A percentile compares a stretch with the other conserved stretches of the same genome.
phyloP scores from a whole-genome alignment of 2,797 vertebrate species.

The Pseudochirops corinnae region DNA sequence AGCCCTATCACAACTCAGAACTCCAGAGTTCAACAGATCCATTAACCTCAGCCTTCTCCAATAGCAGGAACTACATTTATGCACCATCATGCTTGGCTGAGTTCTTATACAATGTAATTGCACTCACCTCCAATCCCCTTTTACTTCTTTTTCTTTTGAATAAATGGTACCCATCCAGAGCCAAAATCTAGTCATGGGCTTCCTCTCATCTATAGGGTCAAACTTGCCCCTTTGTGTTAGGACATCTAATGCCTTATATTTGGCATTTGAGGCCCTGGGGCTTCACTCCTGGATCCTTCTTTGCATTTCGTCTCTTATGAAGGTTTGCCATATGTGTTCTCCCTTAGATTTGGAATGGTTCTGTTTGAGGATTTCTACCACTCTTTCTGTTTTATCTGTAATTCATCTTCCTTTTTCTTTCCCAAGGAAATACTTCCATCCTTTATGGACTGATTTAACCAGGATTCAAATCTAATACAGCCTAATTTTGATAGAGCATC shows the following conservation, averaged over 20 bases:
- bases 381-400: background rate
- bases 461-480: background rate
- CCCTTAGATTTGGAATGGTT: background rate
- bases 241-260: background rate
- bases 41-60: background rate
- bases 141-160: background rate
- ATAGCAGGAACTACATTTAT: background rate
- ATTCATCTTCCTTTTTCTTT: constrained; percentile 19
- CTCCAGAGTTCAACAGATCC: background rate
- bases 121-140: background rate
- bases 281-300: background rate
- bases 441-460: constrained; percentile 18
- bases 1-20: background rate
- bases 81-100: background rate
- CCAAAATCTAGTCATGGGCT: background rate
- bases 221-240: background rate
- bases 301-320: background rate
- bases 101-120: background rate
- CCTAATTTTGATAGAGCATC: background rate
- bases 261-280: background rate
- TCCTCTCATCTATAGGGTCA: background rate
- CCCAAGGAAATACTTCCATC: constrained; percentile 15
- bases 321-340: background rate
- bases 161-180: background rate
- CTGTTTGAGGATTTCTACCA: background rate